Conservation (phyloP, 1,140 invertebrate species). For the Parapsyche elsis region DNA sequence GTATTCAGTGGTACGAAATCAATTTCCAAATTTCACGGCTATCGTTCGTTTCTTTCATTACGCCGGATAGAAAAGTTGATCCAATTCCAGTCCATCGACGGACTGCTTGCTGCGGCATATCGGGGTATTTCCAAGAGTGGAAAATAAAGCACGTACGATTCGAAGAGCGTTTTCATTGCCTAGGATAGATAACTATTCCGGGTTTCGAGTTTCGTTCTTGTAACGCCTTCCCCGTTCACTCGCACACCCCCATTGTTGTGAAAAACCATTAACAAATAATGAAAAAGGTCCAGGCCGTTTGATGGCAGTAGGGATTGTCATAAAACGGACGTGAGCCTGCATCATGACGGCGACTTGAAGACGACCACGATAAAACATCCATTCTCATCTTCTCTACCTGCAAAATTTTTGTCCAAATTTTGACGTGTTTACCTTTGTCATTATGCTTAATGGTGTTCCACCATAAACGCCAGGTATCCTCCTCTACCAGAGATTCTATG, state of each 20-base stretch:
- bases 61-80: background rate
- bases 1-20: background rate
- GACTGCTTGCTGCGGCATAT: background rate
- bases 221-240: background rate
- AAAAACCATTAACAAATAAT: constrained; percentile 53
- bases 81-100: constrained; percentile 10
- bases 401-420: background rate
- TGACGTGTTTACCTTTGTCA: constrained; percentile 36
- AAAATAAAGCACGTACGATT: constrained; percentile 35
- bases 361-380: constrained; percentile 25
- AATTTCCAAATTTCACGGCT: constrained; percentile 31
- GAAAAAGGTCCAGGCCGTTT: constrained; percentile 39
- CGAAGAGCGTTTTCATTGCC: constrained; percentile 22
- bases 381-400: constrained; percentile 4
- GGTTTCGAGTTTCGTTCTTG: constrained; percentile 39
- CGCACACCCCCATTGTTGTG: constrained; percentile 30
- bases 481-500: background rate
- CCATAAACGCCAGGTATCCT: background rate
- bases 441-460: constrained; percentile 12
- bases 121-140: background rate
- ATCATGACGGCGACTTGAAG: constrained; percentile 39
- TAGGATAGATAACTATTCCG: constrained; percentile 15
- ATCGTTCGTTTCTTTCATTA: constrained; percentile 2
- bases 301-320: constrained; percentile 34
- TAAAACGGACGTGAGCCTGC: constrained; percentile 53